Conservation (phyloP, 2,113 vertebrate genomes). For the Cathartes aura region DNA sequence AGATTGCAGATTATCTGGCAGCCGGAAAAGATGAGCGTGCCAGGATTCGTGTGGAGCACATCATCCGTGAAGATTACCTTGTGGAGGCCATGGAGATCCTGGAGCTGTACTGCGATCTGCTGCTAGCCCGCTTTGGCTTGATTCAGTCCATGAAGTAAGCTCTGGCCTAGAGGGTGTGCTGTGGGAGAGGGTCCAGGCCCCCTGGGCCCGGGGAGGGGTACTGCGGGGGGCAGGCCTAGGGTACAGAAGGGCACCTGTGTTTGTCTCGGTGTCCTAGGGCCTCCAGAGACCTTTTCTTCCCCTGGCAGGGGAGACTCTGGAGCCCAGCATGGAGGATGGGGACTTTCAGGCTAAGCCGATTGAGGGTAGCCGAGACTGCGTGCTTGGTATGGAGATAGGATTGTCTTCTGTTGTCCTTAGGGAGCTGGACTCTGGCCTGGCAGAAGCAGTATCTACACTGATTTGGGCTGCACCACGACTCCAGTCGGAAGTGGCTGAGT, state of each 20-base stretch:
- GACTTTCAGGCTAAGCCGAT: neutral
- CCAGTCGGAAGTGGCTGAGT: conserved; percentile 90
- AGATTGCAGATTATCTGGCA: conserved; percentile 97
- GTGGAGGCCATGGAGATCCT: conserved; percentile 99
- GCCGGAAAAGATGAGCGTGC: conserved; percentile 95
- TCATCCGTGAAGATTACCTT: conserved; percentile 97
- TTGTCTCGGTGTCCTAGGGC: neutral
- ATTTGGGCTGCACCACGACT: conserved; percentile 97
- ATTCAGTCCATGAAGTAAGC: conserved; percentile 98
- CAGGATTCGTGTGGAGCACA: conserved; percentile 96
- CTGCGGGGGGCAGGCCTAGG: neutral
- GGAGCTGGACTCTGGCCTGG: conserved; percentile 93
- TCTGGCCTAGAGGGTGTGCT: neutral
- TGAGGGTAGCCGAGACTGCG: neutral
- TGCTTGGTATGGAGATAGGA: neutral
- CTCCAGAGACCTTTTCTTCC: neutral
- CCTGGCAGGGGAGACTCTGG: neutral
- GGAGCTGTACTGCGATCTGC: conserved; percentile 95
- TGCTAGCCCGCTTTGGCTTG: conserved; percentile 93
- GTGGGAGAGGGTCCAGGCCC: neutral
- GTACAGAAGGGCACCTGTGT: neutral
- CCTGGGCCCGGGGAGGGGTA: neutral
- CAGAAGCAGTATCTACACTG: conserved; percentile 94
- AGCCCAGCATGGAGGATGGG: neutral
- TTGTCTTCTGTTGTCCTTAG: conserved; percentile 66